These are phyloP conservation scores for Trachelus iudaicus DNA, from an alignment of 2,888 invertebrate species.

Conservation along the genomic window DNA sequence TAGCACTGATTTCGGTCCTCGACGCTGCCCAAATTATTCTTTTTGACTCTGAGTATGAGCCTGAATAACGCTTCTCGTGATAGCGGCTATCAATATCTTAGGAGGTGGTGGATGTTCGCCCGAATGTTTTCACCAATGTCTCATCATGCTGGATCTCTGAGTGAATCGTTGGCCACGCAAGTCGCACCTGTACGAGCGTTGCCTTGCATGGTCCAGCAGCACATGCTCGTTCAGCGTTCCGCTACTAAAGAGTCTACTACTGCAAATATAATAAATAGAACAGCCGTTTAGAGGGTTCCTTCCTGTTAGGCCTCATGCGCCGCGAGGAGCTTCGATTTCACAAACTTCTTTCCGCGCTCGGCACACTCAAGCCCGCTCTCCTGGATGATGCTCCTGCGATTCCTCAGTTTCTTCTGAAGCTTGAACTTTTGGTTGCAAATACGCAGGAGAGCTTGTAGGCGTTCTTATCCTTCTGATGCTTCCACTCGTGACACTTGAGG, in stretches of 20 bases:
- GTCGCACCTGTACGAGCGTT: conserved; percentile 55
- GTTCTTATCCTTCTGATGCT: conserved; percentile 39
- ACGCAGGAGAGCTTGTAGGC: conserved; percentile 37
- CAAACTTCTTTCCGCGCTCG: conserved; percentile 40
- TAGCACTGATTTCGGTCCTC: too few relatives aligned
- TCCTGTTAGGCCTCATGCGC: conserved; percentile 42
- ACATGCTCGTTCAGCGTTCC: conserved; percentile 53
- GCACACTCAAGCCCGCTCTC: conserved; percentile 40
- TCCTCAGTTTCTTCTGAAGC: conserved; percentile 43
- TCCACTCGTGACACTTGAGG: conserved; percentile 48
- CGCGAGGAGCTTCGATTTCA: conserved; percentile 34
- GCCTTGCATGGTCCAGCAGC: conserved; percentile 50
- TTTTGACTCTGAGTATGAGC: too few relatives aligned
- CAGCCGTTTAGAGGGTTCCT: conserved; percentile 33
- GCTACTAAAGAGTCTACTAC: conserved; percentile 40
- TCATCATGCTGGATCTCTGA: conserved; percentile 46
- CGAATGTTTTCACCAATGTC: conserved; percentile 48
- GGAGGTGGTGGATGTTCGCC: conserved; percentile 39
- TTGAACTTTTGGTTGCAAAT: conserved; percentile 46
- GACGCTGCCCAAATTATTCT: too few relatives aligned
- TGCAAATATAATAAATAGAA: conserved; percentile 29
- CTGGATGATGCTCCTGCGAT: conserved; percentile 43
- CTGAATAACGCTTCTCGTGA: conserved; percentile 23
- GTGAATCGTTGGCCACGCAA: conserved; percentile 50
- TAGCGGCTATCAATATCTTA: conserved; percentile 25